Base-by-base conservation (phyloP, 1,140 invertebrate genomes). In the Orius insidiosus region DNA sequence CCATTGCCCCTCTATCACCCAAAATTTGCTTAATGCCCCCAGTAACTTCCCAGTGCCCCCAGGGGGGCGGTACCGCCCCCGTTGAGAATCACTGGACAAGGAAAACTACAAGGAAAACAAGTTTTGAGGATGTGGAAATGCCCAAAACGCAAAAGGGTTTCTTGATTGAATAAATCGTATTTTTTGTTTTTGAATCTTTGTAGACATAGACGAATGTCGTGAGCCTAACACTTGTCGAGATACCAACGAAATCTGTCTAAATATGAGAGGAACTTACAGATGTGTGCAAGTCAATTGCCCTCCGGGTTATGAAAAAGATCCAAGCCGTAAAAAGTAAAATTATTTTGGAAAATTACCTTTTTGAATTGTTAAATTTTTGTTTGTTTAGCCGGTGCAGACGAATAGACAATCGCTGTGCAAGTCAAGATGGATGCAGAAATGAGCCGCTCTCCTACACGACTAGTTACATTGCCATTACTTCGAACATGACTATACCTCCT, bases 391-490 rank as follows among this genome's bases (percentile, higher is more conserved):
- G 86, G 3, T 96, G 90, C 59, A 76, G 81, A 39, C 70, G 80
- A 46, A 66, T 69, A 8, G 68, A 68, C 70, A 69, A 70, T 18
- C 94, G 88, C 55, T 68, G 66, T 8, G 60, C 72, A 1, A 67
- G 71, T 15, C 83, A 89, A 53, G 58, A 65, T 30, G 66, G 70
- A 45, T 93, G 88, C 54, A 66, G 80, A 7, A 73, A 72, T 5
- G 72, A 75, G 54, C 86, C 89, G 0, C 73, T 84, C 11, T 79
- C 81, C 42, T 83, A 81, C 57, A 88, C 85, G 4, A 90, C 79
- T 66, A 92, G 92, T 63, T 95, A 85, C 61, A 80, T 95, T 50
- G 85, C 85, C 0, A 80, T 95, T 53, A 78, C 85, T 0, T 82
- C 85, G 41, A 85, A 86, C 59, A 63, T 90, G 11, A 75, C 76